Evolutionary conservation across 2,888 invertebrate species (phyloP).

Genomic region (Chironomus riparius): DNA sequence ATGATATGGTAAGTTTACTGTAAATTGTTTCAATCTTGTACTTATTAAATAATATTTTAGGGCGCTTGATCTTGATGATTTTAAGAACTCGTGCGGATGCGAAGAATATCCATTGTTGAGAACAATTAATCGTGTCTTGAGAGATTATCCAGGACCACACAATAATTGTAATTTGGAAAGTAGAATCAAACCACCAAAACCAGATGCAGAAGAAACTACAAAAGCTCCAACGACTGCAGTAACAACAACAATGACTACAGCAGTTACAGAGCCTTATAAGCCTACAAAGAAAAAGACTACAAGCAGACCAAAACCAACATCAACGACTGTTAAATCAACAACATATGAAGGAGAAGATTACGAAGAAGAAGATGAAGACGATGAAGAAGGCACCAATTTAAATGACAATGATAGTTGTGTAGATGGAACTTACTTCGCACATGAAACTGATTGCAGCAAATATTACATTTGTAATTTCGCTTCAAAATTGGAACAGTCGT

Average conservation of each 20-base stretch:
- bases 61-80: slow-evolving; percentile 79
- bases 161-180: slow-evolving; percentile 51
- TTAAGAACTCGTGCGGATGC: slow-evolving; percentile 69
- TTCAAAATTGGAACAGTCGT: slow-evolving; percentile 52
- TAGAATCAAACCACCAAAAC: slow-evolving; percentile 30
- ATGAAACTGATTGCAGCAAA: slow-evolving; percentile 61
- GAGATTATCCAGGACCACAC: slow-evolving; percentile 56
- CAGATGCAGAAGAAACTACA: slow-evolving; percentile 30
- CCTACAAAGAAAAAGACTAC: slow-evolving; percentile 30
- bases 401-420: neutral
- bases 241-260: slow-evolving; percentile 20
- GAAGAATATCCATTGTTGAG: slow-evolving; percentile 70
- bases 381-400: neutral
- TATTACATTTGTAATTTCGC: slow-evolving; percentile 76
- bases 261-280: slow-evolving; percentile 22
- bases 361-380: neutral
- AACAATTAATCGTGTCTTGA: slow-evolving; percentile 70
- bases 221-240: slow-evolving; percentile 23
- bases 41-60: neutral
- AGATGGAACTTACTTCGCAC: slow-evolving; percentile 45
- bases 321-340: slow-evolving; percentile 36
- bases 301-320: slow-evolving; percentile 29
- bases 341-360: slow-evolving; percentile 47
- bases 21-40: neutral
- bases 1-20: slow-evolving; percentile 61